These are phyloP conservation scores for Dinothrombium tinctorium DNA, from an alignment of 1,140 invertebrate genomes.

Conservation along the genomic window DNA sequence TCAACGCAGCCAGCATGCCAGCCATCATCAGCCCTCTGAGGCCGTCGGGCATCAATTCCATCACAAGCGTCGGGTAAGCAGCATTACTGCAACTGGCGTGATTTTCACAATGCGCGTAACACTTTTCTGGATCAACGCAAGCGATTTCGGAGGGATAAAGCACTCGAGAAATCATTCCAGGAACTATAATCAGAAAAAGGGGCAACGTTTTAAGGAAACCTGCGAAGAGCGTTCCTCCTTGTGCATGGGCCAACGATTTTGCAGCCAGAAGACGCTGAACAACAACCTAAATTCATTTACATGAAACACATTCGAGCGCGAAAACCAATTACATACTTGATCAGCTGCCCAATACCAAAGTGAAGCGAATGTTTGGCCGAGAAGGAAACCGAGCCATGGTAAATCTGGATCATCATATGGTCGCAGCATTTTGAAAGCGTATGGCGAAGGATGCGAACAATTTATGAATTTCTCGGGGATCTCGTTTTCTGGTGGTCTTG, in stretches of 20 bases:
- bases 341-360: slow-evolving; percentile 32
- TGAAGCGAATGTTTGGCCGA: slow-evolving; percentile 21
- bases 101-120: slow-evolving; percentile 23
- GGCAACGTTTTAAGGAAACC: slow-evolving; percentile 29
- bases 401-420: slow-evolving; percentile 20
- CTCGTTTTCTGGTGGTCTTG: background rate
- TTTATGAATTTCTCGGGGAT: background rate
- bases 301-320: slow-evolving; percentile 4
- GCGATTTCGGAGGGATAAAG: slow-evolving; percentile 22
- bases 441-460: background rate
- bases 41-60: slow-evolving; percentile 24
- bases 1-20: slow-evolving; percentile 29
- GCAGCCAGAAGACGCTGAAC: slow-evolving; percentile 29
- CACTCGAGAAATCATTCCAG: slow-evolving; percentile 29
- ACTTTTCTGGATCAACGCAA: slow-evolving; percentile 23
- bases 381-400: slow-evolving; percentile 8
- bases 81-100: slow-evolving; percentile 25
- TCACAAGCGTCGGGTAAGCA: slow-evolving; percentile 29
- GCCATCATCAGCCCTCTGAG: slow-evolving; percentile 27
- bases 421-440: slow-evolving; percentile 12
- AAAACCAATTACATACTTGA: slow-evolving; percentile 20
- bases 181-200: slow-evolving; percentile 28
- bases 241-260: slow-evolving; percentile 28
- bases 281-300: slow-evolving; percentile 22
- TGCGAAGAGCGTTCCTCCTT: slow-evolving; percentile 28